Evolutionary conservation across 2,113 vertebrate genomes (phyloP).

Genomic region (Alouatta palliata): DNA sequence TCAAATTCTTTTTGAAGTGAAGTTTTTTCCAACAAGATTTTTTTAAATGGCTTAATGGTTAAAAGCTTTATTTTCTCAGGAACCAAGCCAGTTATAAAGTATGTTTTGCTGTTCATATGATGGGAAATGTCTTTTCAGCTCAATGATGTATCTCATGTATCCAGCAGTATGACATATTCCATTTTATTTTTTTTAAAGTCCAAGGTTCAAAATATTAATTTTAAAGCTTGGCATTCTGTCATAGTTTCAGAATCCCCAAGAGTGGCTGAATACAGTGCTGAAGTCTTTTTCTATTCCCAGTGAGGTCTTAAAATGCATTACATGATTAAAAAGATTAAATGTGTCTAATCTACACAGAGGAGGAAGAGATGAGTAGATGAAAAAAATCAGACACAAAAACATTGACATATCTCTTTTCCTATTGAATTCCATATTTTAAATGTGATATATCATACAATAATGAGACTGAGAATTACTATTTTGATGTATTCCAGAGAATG

Average conservation of each 20-base stretch:
- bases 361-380: neutral
- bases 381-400: neutral
- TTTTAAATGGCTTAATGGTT: neutral
- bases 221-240: conserved; percentile 30
- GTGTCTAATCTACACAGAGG: neutral
- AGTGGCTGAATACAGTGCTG: neutral
- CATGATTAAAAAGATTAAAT: conserved; percentile 36
- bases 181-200: neutral
- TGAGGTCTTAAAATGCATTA: neutral
- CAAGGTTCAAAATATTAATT: conserved; percentile 29
- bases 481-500: neutral
- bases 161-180: neutral
- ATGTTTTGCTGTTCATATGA: neutral
- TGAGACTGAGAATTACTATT: neutral
- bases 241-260: conserved; percentile 27
- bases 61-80: neutral
- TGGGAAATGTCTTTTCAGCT: neutral
- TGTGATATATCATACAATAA: neutral
- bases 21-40: neutral
- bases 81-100: neutral
- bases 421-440: conserved; percentile 42
- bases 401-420: conserved; percentile 3
- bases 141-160: neutral
- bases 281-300: neutral
- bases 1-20: neutral